Conservation (phyloP, 2,113 vertebrate species). For the Plecotus auritus region DNA sequence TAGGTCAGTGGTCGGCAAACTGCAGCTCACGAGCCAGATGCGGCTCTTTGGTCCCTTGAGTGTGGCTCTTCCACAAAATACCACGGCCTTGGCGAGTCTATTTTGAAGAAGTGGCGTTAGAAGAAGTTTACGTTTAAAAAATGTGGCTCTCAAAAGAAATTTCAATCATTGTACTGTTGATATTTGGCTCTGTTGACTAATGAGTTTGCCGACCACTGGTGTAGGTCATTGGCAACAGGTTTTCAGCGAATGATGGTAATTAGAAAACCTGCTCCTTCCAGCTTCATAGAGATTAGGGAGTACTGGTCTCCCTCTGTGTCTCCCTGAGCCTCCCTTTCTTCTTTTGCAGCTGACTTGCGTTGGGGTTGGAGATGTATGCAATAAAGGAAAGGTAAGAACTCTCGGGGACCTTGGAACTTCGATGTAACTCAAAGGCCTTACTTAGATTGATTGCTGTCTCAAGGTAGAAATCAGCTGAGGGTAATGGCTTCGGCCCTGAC, state of each 20-base stretch:
- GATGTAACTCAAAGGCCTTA: background rate
- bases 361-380: constrained; percentile 94
- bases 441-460: background rate
- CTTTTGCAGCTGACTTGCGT: constrained; percentile 93
- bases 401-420: background rate
- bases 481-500: background rate
- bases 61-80: no score
- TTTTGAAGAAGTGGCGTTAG: no score
- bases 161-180: no score
- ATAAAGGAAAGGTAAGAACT: constrained; percentile 92
- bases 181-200: no score
- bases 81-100: no score
- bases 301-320: background rate
- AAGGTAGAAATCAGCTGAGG: background rate
- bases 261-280: background rate
- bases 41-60: no score
- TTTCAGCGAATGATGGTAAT: background rate
- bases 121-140: no score
- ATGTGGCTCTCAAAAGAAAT: no score
- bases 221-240: background rate
- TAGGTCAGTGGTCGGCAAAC: no score
- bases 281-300: background rate
- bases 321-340: constrained; percentile 7
- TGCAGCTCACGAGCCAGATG: no score
- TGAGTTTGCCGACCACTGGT: no score